Evolutionary conservation across 1,140 invertebrate genomes (phyloP).

Genomic region (Procambarus virginalis): DNA sequence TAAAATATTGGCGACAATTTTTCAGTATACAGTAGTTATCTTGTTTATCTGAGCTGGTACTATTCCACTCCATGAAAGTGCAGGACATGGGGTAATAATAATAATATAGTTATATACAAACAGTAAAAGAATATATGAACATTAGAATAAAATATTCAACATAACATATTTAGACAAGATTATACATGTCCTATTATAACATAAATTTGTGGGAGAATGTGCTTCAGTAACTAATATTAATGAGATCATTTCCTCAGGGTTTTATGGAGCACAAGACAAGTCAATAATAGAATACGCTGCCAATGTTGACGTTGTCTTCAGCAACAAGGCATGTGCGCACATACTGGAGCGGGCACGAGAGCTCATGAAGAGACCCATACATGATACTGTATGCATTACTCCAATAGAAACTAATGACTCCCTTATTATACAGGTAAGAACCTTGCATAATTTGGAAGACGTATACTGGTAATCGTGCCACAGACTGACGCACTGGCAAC

Average conservation of each 20-base stretch:
- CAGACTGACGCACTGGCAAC: too few species aligned
- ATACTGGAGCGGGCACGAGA: slow-evolving; percentile 82
- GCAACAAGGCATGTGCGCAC: slow-evolving; percentile 84
- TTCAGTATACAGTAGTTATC: too few species aligned
- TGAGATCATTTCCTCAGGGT: slow-evolving; percentile 68
- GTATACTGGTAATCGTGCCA: too few species aligned
- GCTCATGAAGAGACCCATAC: slow-evolving; percentile 88
- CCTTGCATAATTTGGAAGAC: background rate
- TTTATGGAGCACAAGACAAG: slow-evolving; percentile 75
- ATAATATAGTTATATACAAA: too few species aligned
- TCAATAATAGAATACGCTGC: slow-evolving; percentile 81
- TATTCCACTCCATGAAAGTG: too few species aligned
- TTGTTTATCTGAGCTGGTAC: too few species aligned
- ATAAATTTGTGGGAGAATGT: background rate
- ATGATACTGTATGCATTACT: slow-evolving; percentile 81
- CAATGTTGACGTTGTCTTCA: slow-evolving; percentile 86
- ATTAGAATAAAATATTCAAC: too few species aligned
- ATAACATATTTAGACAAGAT: background rate
- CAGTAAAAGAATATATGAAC: too few species aligned
- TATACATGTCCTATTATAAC: background rate
- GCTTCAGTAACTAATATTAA: background rate
- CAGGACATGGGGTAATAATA: too few species aligned
- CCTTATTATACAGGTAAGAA: slow-evolving; percentile 49
- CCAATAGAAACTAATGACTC: slow-evolving; percentile 71
- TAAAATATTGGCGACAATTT: too few species aligned